Evolutionary conservation across 2,888 invertebrate species (phyloP), one percentile per base, ranked within the genome.

Genomic region (Agrochola circellaris): DNA sequence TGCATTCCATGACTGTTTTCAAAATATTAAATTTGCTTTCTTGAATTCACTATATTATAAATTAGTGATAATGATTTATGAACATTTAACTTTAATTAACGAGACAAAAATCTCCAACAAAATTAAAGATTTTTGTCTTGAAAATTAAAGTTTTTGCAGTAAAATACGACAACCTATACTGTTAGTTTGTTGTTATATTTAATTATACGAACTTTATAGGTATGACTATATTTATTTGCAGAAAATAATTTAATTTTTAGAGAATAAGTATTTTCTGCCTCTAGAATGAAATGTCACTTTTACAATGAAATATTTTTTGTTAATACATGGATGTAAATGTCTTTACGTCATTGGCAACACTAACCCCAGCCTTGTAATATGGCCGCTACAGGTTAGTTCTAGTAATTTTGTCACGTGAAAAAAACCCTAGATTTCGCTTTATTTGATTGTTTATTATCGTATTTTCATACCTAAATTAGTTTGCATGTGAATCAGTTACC

Each of bases 371-470:
- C 97, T 96, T 97, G 95, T 97, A 97, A 97, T 97, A 98, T 98
- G 98, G 97, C 98, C 97, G 97, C 97, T 96, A 96, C 97, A 97
- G 98, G 98, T 98, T 97, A 97, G 97, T 97, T 95, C 93, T 92
- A 92, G 91, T 92, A 94, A 95, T 95, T 96, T 96, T 95, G 94
- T 97, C 97, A 97, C 95, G 94, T 96, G 95, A 95, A 96, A 94
- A 85, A 92, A 92, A 90, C 89, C 88, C 84, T 82, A 84, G 87
- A 89, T 90, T 90, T 90, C 73, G 78, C 87, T 85, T 82, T 80
- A 89, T 88, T 89, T 89, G 85, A 69, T 58, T 84, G 75, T 86
- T 85, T 84, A 79, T 87, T 89, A 89, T 85, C 81, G 84, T 84
- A 88, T 89, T 90, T 91, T 88, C 77, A 83, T 88, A 83, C 76